These are phyloP conservation scores for Globia sparganii DNA, from an alignment of 2,888 invertebrate species.

Conservation along the genomic window DNA sequence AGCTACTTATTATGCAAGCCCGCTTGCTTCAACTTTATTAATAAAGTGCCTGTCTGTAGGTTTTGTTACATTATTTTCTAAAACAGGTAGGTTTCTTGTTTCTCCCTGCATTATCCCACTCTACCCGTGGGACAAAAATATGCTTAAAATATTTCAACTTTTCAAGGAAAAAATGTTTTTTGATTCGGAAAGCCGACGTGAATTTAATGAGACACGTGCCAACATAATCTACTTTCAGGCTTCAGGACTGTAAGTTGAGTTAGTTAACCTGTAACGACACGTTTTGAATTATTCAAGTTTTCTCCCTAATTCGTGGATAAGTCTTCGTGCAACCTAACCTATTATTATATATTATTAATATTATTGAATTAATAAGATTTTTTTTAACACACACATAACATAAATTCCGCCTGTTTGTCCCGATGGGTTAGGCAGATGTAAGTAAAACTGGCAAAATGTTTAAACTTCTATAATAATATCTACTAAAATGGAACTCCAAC, in stretches of 20 bases:
- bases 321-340: not conserved
- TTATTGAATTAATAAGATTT: not conserved
- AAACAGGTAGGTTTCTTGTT: not conserved
- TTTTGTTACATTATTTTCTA: not conserved
- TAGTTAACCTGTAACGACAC: conserved; percentile 13
- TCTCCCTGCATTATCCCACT: not conserved
- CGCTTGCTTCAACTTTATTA: not conserved
- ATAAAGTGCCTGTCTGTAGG: not conserved
- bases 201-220: conserved; percentile 19
- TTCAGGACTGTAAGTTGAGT: conserved; percentile 5
- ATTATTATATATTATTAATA: too few relatives aligned
- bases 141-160: not conserved
- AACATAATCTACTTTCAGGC: conserved; percentile 7
- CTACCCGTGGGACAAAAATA: not conserved
- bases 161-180: not conserved
- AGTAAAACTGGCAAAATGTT: not conserved
- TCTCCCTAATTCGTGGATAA: not conserved
- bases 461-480: too few relatives aligned
- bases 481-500: not conserved
- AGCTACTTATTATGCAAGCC: not conserved
- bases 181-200: not conserved
- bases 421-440: not conserved
- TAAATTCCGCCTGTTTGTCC: not conserved
- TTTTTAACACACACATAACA: too few relatives aligned
- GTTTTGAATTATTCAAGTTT: conserved; percentile 19